Evolutionary conservation across 2,113 vertebrate species (phyloP), one percentile per base, ranked within the genome.

Genomic region (Plestiodon gilberti): DNA sequence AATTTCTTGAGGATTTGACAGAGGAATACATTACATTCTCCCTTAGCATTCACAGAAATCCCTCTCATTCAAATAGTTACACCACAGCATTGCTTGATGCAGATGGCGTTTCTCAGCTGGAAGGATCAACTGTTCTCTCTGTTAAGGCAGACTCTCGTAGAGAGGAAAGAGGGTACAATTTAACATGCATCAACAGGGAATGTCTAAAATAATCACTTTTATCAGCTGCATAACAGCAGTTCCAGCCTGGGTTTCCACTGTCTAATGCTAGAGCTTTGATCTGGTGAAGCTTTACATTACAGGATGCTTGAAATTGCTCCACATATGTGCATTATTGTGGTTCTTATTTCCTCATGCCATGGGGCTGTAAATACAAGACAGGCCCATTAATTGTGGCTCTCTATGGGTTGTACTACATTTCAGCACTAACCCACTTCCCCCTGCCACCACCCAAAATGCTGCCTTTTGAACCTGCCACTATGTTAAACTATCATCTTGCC

Each of bases 61-160:
- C 55, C 33, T 62, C 77, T 78, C 38, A 62, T 14, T n/a, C 70
- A n/a, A 81, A 6, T 0, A 62, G 77, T 38, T 43, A 22, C 13
- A 48, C 35, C 38, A 30, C 17, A 57, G 11, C 48, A n/a, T 30
- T 65, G 81, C 67, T 35, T 3, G 4, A 75, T 59, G 73, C 67
- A 78, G 71, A 48, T 2, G 57, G 22, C 69, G n/a, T 61, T 35
- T 67, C 76, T 62, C 57, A 22, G 71, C n/a, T 4, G 2, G 57
- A 40, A 87, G 75, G 76, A 86, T 30, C 83, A 62, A 75, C 0
- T 0, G 35, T 14, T 57, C 55, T 28, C 40, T 65, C 23, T 14
- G 25, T 28, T 69, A 28, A 52, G 43, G 5, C 10, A 28, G 48
- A 9, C 23, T 61, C 18, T 8, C 0, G 0, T 35, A 61, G 57